Evolutionary conservation across 2,113 vertebrate genomes (phyloP), one percentile per base, ranked within the genome.

Genomic region (Platichthys stellatus): DNA sequence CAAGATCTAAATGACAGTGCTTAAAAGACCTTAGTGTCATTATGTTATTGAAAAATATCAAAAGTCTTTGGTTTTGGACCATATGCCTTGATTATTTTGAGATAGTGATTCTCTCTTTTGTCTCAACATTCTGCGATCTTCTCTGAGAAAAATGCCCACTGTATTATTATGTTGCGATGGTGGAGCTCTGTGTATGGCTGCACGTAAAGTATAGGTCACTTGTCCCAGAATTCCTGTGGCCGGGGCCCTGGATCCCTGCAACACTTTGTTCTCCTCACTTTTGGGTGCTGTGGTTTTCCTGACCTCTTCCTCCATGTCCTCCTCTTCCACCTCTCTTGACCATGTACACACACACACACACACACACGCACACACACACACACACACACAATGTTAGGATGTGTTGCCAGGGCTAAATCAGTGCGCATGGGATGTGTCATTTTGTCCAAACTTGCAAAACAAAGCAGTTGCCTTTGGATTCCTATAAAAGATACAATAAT

Each of bases 141-240:
- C 69, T 80, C 76, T 74, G 28, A 76, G 71, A 51, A 51, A 73
- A 80, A 74, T 76, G 58, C 68, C 73, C 76, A 83, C 88, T 81
- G 84, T 92, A 40, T 92, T 72, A 92, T 93, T 92, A 91, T 83
- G 78, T 31, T 59, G 80, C 60, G 84, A 86, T 80, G 84, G 72
- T 20, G 57, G 76, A 73, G 73, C 56, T 59, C 57, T 78, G 78
- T 88, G 83, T 76, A 85, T 20, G 81, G 60, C 80, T 88, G 59
- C 81, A 88, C 76, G 76, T 86, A 89, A 92, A 94, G 90, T 91
- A 92, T 92, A 93, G 93, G 90, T 92, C 92, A 88, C 89, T 89
- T 81, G 82, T 91, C 89, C 91, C 90, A 90, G 90, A 90, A 90
- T 91, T 93, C 91, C 87, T 93, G 91, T 59, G 91, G 91, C 75